phyloP scores from a whole-genome alignment of 2,797 vertebrate genomes.

The Thalassophryne amazonica region DNA sequence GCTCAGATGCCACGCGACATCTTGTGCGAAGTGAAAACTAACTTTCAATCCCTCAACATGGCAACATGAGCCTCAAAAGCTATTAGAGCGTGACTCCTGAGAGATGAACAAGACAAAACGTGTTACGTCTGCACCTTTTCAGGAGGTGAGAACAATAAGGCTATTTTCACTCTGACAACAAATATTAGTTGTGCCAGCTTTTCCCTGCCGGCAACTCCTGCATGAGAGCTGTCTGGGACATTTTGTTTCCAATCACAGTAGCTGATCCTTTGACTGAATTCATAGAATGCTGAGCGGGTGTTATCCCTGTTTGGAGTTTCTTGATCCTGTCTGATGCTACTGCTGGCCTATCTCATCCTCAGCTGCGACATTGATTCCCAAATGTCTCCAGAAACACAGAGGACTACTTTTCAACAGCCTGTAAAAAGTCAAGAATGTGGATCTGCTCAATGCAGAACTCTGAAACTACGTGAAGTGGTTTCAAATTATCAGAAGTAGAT shows the following conservation, averaged over 20 bases:
- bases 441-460: no score
- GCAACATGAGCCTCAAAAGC: conserved; percentile 53
- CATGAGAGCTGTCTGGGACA: conserved; percentile 57
- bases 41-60: conserved; percentile 56
- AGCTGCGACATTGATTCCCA: conserved; percentile 50
- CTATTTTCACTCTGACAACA: conserved; percentile 68
- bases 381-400: conserved; percentile 40
- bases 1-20: conserved; percentile 23
- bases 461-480: no score
- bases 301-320: conserved; percentile 61
- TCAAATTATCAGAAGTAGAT: no score
- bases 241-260: conserved; percentile 67
- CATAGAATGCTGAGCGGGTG: conserved; percentile 60
- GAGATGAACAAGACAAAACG: conserved; percentile 63
- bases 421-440: conserved; percentile 25
- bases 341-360: conserved; percentile 34
- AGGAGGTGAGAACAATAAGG: conserved; percentile 55
- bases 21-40: conserved; percentile 31
- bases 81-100: conserved; percentile 62
- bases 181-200: conserved; percentile 69
- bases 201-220: conserved; percentile 45
- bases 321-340: conserved; percentile 46
- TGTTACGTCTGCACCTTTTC: conserved; percentile 46
- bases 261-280: conserved; percentile 70
- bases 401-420: conserved; percentile 24